Percentiles rank a stretch among this genome's conserved stretches.
Conservation (phyloP, 2,797 vertebrate genomes). For the Danio kyathit region DNA sequence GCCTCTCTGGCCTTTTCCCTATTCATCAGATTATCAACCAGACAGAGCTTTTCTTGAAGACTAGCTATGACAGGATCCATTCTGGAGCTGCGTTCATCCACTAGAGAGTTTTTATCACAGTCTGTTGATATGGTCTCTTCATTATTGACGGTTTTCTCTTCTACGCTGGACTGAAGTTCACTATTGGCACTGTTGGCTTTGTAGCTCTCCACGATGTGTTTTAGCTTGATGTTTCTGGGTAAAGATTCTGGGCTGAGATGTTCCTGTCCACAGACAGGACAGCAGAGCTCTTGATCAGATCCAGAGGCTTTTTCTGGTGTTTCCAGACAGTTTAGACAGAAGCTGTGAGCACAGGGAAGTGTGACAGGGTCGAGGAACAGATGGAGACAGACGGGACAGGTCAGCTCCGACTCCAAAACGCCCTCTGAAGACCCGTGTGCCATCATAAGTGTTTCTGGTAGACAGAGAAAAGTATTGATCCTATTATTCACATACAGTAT, state of each 20-base stretch:
- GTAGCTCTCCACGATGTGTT: constrained; percentile 69
- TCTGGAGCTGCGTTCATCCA: constrained; percentile 65
- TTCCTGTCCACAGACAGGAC: constrained; percentile 75
- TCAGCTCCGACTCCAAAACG: constrained; percentile 67
- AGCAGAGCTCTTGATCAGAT: constrained; percentile 69
- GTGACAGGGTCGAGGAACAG: constrained; percentile 71
- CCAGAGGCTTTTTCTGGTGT: constrained; percentile 66
- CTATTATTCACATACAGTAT: too few relatives aligned
- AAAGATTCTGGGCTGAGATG: constrained; percentile 63
- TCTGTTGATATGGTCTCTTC: constrained; percentile 37
- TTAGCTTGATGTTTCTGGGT: constrained; percentile 72
- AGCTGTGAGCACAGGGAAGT: constrained; percentile 78
- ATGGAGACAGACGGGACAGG: constrained; percentile 78
- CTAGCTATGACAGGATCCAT: constrained; percentile 70
- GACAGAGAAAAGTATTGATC: neutral
- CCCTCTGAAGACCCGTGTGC: constrained; percentile 28
- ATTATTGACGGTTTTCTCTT: neutral
- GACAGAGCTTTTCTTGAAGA: constrained; percentile 68
- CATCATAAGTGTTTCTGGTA: constrained; percentile 27
- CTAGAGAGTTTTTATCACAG: constrained; percentile 30
- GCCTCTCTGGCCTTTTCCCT: constrained; percentile 66
- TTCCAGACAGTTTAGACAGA: constrained; percentile 75
- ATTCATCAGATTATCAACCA: constrained; percentile 64
- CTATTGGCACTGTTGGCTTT: constrained; percentile 49
- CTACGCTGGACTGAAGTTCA: constrained; percentile 33